These are phyloP conservation scores for Proctacanthus coquilletti DNA, from an alignment of 1,140 invertebrate genomes.

Conservation along the genomic window DNA sequence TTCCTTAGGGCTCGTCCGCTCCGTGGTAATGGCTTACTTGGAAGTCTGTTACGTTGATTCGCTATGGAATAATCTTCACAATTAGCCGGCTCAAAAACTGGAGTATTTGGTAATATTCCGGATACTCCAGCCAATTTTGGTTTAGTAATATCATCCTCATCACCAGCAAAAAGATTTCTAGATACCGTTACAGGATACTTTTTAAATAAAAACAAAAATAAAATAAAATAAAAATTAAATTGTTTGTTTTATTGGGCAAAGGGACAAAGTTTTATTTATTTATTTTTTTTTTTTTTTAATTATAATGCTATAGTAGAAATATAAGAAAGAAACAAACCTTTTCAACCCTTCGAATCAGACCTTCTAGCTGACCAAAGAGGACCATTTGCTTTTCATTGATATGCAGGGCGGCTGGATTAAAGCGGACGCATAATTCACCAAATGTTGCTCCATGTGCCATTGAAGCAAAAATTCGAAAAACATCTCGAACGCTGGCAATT, in stretches of 20 bases:
- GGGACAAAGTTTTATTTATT: slow-evolving; percentile 3
- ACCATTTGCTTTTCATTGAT: slow-evolving; percentile 69
- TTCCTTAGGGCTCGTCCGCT: slow-evolving; percentile 39
- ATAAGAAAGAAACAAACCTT: slow-evolving; percentile 1
- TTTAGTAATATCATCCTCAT: not conserved
- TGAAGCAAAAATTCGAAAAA: slow-evolving; percentile 65
- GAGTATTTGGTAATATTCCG: not conserved
- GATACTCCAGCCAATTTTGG: not conserved
- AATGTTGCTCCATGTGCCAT: slow-evolving; percentile 73
- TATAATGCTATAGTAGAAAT: no score
- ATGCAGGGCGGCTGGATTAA: slow-evolving; percentile 55
- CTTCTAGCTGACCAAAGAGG: slow-evolving; percentile 74
- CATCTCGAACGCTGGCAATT: slow-evolving; percentile 46
- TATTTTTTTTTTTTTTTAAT: no score
- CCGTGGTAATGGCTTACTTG: slow-evolving; percentile 8
- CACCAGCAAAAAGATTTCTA: slow-evolving; percentile 5
- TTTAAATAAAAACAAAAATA: not conserved
- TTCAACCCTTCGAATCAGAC: slow-evolving; percentile 57
- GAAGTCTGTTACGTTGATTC: not conserved
- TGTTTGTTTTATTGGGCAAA: not conserved
- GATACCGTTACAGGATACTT: slow-evolving; percentile 6
- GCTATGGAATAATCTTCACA: not conserved
- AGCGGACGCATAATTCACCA: slow-evolving; percentile 61
- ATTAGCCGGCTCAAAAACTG: not conserved
- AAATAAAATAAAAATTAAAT: slow-evolving; percentile 4